Evolutionary conservation across 2,797 vertebrate genomes (phyloP).

Genomic region (Chaetodon trifasciatus): DNA sequence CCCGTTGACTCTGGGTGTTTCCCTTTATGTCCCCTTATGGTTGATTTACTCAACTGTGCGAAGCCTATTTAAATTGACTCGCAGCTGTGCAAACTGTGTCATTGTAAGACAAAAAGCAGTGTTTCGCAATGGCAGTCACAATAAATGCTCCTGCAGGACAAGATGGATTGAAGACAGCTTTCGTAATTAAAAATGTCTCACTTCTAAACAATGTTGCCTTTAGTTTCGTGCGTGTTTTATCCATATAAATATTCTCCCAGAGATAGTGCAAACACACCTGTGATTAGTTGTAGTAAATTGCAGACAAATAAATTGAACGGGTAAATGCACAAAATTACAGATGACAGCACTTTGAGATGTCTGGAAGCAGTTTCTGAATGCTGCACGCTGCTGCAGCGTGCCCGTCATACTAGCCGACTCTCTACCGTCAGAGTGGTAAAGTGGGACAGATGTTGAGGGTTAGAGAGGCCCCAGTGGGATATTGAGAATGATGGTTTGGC

Average conservation of each 20-base stretch:
- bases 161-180: slow-evolving; percentile 22
- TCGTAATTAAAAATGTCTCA: slow-evolving; percentile 36
- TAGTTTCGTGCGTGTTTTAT: slow-evolving; percentile 25
- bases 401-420: slow-evolving; percentile 60
- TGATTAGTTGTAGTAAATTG: slow-evolving; percentile 74
- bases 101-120: slow-evolving; percentile 30
- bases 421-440: slow-evolving; percentile 72
- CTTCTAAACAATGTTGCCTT: slow-evolving; percentile 3
- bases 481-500: slow-evolving; percentile 75
- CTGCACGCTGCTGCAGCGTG: slow-evolving; percentile 53
- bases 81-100: slow-evolving; percentile 35
- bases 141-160: slow-evolving; percentile 14
- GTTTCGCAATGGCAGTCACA: neutral
- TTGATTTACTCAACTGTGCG: slow-evolving; percentile 37
- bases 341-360: slow-evolving; percentile 73
- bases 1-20: slow-evolving; percentile 39
- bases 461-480: slow-evolving; percentile 74
- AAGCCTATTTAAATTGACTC: slow-evolving; percentile 38
- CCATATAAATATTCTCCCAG: slow-evolving; percentile 25
- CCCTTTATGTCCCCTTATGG: slow-evolving; percentile 34
- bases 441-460: slow-evolving; percentile 82
- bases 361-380: slow-evolving; percentile 80
- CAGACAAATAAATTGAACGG: slow-evolving; percentile 76
- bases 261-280: slow-evolving; percentile 74
- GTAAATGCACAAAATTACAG: slow-evolving; percentile 72